These are phyloP conservation scores for Thalassophryne amazonica DNA, from an alignment of 2,797 vertebrate genomes.

Conservation along the genomic window DNA sequence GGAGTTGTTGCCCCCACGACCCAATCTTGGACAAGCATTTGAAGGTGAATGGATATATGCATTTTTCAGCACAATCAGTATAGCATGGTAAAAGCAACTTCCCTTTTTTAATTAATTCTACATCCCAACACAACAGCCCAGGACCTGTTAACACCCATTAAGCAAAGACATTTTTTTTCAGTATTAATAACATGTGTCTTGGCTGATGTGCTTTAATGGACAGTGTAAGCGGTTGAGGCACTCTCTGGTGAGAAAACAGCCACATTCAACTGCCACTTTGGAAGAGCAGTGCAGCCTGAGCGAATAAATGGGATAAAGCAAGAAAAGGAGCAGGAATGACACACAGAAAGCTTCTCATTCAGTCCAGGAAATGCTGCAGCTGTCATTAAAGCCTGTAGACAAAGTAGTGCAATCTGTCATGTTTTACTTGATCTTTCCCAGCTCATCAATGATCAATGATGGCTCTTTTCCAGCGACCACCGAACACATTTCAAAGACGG, in stretches of 20 bases:
- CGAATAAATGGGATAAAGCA: slow-evolving; percentile 16
- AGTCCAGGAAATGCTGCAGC: slow-evolving; percentile 8
- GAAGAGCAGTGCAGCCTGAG: slow-evolving; percentile 13
- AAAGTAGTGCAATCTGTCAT: slow-evolving; percentile 14
- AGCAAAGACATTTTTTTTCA: slow-evolving; percentile 27
- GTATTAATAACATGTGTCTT: slow-evolving; percentile 49
- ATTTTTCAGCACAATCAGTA: too few relatives aligned
- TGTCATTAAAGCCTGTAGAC: slow-evolving; percentile 16
- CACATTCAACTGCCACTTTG: slow-evolving; percentile 37
- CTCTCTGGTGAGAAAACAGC: slow-evolving; percentile 41
- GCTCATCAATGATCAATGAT: slow-evolving; percentile 7
- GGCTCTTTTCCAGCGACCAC: slow-evolving; percentile 17
- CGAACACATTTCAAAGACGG: neutral
- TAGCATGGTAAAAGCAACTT: slow-evolving; percentile 31
- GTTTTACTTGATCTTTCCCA: slow-evolving; percentile 15
- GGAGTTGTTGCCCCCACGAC: too few relatives aligned
- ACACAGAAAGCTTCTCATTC: slow-evolving; percentile 7
- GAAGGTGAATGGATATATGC: too few relatives aligned
- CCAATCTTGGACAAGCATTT: too few relatives aligned
- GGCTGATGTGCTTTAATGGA: slow-evolving; percentile 60
- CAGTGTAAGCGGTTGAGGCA: slow-evolving; percentile 52
- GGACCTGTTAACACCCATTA: slow-evolving; percentile 37
- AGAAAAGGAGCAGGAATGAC: slow-evolving; percentile 3
- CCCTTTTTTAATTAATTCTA: slow-evolving; percentile 32
- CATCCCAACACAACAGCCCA: slow-evolving; percentile 17